Conservation (phyloP, 2,113 vertebrate genomes). For the Turdus rufiventris region DNA sequence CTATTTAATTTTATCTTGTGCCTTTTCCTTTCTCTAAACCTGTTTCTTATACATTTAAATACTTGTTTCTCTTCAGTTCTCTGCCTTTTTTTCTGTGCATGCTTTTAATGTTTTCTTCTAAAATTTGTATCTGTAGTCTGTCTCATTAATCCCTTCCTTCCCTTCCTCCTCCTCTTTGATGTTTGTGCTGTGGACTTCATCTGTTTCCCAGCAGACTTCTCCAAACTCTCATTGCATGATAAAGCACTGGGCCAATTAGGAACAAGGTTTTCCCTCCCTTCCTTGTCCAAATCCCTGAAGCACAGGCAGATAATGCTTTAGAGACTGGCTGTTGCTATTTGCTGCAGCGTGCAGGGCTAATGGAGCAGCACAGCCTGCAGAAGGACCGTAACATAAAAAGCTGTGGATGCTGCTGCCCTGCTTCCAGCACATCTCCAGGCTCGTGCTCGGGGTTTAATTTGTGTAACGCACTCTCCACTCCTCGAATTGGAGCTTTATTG, state of each 20-base stretch:
- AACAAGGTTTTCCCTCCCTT: not conserved
- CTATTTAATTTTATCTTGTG: not conserved
- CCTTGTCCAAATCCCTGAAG: not conserved
- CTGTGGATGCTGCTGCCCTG: not conserved
- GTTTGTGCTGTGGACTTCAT: slow-evolving; percentile 33
- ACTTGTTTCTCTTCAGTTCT: not conserved
- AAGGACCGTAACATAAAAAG: not conserved
- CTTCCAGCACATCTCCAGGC: not conserved
- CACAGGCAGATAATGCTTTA: not conserved
- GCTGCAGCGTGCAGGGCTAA: not conserved
- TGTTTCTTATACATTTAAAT: not conserved
- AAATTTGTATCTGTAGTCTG: not conserved
- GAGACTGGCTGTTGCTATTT: slow-evolving; percentile 1
- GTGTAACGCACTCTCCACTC: not conserved
- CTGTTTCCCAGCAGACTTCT: not conserved
- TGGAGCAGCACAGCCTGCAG: not conserved
- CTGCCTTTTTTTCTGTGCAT: not conserved
- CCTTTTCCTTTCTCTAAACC: not conserved
- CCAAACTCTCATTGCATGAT: not conserved
- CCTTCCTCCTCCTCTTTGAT: slow-evolving; percentile 40
- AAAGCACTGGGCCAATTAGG: slow-evolving; percentile 46
- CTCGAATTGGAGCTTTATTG: not conserved
- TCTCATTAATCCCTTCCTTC: slow-evolving; percentile 15
- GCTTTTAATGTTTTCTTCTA: slow-evolving; percentile 26
- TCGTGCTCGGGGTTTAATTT: not conserved